phyloP scores from a whole-genome alignment of 64 coral and sea anemone genomes.

The Dendrophyllia cribrosa region DNA sequence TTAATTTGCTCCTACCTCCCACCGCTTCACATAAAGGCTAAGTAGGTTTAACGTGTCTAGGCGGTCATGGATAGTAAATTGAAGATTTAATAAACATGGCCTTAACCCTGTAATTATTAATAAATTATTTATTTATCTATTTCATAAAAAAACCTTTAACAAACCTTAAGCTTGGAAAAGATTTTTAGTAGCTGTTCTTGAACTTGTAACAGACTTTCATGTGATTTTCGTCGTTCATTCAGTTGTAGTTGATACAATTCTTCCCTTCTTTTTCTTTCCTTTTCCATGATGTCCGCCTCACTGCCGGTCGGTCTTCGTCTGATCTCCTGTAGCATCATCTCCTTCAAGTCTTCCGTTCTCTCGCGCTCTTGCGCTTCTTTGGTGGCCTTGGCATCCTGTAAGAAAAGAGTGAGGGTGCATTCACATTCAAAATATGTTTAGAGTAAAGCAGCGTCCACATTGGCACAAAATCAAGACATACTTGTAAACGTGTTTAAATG shows the following conservation, averaged over 20 bases:
- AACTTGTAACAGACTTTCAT: constrained; percentile 77
- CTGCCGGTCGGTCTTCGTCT: constrained; percentile 36
- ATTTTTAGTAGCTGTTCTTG: constrained; percentile 94
- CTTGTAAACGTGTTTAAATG: too few relatives aligned
- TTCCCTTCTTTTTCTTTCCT: constrained; percentile 41
- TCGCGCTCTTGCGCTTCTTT: constrained; percentile 55
- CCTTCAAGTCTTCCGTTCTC: constrained; percentile 81
- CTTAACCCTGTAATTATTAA: too few relatives aligned
- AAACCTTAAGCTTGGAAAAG: constrained; percentile 93
- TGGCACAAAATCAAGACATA: too few relatives aligned
- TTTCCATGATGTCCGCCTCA: constrained; percentile 13
- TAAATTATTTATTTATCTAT: too few relatives aligned
- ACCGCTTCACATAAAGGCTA: too few relatives aligned
- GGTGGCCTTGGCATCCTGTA: constrained; percentile 19
- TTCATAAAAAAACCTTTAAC: not conserved
- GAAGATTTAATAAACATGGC: too few relatives aligned
- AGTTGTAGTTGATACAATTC: constrained; percentile 44
- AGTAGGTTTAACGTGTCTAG: too few relatives aligned
- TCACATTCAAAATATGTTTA: too few relatives aligned
- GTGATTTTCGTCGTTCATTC: constrained; percentile 52
- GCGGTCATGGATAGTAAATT: too few relatives aligned
- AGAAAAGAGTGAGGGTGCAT: not conserved
- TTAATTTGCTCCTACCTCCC: too few relatives aligned
- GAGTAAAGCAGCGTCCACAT: too few relatives aligned
- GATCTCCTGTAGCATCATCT: constrained; percentile 94